Base-by-base conservation (phyloP, 2,113 vertebrate species). In the Pyxicephalus adspersus region DNA sequence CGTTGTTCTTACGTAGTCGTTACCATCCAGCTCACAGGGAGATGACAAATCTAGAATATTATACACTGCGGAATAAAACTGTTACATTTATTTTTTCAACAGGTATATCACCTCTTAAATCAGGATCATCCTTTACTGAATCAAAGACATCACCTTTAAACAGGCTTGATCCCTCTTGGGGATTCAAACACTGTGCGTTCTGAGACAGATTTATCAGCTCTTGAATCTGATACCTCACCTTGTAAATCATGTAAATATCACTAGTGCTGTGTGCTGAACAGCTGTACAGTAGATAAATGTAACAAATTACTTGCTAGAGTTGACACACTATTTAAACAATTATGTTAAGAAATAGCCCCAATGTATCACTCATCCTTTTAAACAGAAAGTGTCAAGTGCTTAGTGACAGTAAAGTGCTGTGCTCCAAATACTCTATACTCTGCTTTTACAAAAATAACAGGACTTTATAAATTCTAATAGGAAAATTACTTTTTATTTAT, bases 71-170 rank as follows among this genome's bases (percentile, higher is more conserved):
- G 76, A 66, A 67, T 57, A 57, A 78, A 78, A 54, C 64, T 66
- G 63, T 65, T 55, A 77, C 63, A 77, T 65, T 65, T 81, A 29
- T 72, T 64, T 64, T 34, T 64, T 54, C 50, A 58, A 55, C 84
- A 91, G 88, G 92, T 91, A 91, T 88, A 91, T 92, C 92, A 92
- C 88, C 87, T 92, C 90, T 89, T 92, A 91, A 92, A 93, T 91
- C 89, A 91, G 89, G 88, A 88, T 89, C 86, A 90, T 90, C 91
- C 91, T 89, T 86, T 88, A 71, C 88, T 92, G 90, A 89, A 90
- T 92, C 92, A 92, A 90, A 91, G 84, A 67, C 86, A 91, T 91
- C 89, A 90, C 86, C 88, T 90, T 85, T 85, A 87, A 90, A 90
- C 90, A 87, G 90, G 67, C 81, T 84, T 82, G 87, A 85, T 85